Evolutionary conservation across 1,140 invertebrate genomes (phyloP), one percentile per base, ranked within the genome.

Genomic region (Lasioglossum baleicum): DNA sequence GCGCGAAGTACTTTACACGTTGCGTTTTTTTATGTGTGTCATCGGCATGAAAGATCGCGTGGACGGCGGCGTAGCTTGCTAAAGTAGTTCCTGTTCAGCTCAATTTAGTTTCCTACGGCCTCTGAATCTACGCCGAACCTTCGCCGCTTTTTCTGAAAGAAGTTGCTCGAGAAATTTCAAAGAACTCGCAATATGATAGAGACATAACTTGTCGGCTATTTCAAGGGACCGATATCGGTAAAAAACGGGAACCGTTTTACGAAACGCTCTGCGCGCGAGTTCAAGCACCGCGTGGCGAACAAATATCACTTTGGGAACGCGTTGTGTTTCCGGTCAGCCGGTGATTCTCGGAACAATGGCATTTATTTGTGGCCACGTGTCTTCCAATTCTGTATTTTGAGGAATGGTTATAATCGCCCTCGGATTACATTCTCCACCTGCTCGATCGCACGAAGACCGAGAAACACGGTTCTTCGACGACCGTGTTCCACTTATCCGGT

Each of bases 1-100:
- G 22, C 42, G 70, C 42, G 2, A 48, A 72, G 58, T 72, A 63
- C 58, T 72, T 72, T 72, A 48, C 58, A 48, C 58, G 70, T 48
- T 17, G 42, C 58, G 31, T 48, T 72, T 72, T 72, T 48, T 72
- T 58, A 63, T 48, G 40, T 48, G 40, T 48, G 58, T 72, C 70
- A 15, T n/a, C 13, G 17, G 70, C 40, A 17, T 63, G 61, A 72
- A 63, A 72, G 70, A 63, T 72, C 26, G 44, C 40, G 22, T 2
- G 22, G 31, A 58, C 56, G 70, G 44, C 61, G 26, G 44, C 61
- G 26, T 15, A 63, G 58, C 70, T 35, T 3, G 22, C 11, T 31
- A 13, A 40, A 42, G 35, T 63, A 63, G 8, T 63, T 44, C 1
- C 61, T 48, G 4, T 10, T 11, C 15, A 15, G 11, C 58, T 31